These are phyloP conservation scores for Syngnathus scovelli DNA, from an alignment of 2,113 vertebrate genomes.

Conservation along the genomic window DNA sequence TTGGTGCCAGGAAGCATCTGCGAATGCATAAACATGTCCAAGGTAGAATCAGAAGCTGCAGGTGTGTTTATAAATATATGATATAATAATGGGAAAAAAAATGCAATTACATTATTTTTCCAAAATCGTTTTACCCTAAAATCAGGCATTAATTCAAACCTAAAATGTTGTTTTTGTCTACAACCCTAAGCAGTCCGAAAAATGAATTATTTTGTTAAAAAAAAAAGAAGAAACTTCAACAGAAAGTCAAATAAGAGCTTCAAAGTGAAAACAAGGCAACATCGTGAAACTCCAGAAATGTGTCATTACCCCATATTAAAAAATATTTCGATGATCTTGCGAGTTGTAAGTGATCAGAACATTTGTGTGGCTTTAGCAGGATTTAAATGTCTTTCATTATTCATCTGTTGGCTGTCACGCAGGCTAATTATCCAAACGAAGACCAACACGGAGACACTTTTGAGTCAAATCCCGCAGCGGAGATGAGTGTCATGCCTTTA, in stretches of 20 bases:
- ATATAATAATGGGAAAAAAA: no score
- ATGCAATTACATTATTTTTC: no score
- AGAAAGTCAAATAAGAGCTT: background rate
- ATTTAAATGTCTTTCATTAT: constrained; percentile 44
- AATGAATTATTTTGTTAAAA: background rate
- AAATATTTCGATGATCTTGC: constrained; percentile 20
- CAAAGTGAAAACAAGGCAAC: background rate
- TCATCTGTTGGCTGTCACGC: constrained; percentile 19
- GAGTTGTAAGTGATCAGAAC: constrained; percentile 28
- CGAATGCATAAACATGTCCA: background rate
- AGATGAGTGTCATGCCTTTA: constrained; percentile 27
- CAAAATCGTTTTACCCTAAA: no score
- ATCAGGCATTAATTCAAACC: background rate
- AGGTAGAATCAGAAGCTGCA: background rate
- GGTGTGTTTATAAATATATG: background rate
- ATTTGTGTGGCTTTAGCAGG: constrained; percentile 23
- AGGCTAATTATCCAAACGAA: constrained; percentile 41
- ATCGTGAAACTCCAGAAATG: background rate
- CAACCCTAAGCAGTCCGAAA: no score
- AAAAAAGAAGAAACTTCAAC: background rate
- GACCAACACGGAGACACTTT: constrained; percentile 22
- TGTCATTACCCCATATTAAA: constrained; percentile 13
- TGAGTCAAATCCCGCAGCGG: constrained; percentile 22
- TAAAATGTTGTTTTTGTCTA: background rate
- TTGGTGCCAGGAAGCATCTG: background rate